Evolutionary conservation across 2,888 invertebrate species (phyloP), one percentile per base, ranked within the genome.

Genomic region (Cinara cedri): DNA sequence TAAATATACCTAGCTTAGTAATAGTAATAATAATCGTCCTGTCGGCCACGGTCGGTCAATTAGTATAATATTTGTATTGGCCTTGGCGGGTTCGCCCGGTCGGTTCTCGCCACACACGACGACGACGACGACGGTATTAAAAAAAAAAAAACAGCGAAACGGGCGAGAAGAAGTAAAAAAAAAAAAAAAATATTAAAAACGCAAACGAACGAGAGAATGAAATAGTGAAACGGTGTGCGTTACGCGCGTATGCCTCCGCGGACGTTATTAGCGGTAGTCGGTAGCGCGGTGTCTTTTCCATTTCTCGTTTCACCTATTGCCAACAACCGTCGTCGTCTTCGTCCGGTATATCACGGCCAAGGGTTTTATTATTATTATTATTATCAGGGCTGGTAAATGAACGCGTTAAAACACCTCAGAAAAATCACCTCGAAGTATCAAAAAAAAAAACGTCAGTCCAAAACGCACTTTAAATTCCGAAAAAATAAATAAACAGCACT

Each of bases 21-120:
- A 21, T 71, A 71, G 16, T 42, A 55, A 70, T 57, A 21, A 57
- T 72, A 1, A 24, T 44, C 51, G 13, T 70, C 51, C 4, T 34
- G 11, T 72, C 72, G 72, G 70, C 62, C 49, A 74, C 62, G 62
- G 72, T 51, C 62, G 62, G 76, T 68, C 76, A 76, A 76, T 76
- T 68, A 76, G 76, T 76, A n/a, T n/a, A 65, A 68, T 76, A 76
- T 76, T 55, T 76, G 68, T 76, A 49, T 76, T 76, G 76, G 76
- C 76, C 76, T 76, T 76, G 76, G 65, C 24, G 68, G 68, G 66
- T 34, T 24, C 76, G 57, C 49, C 49, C 49, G 62, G 72, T 62
- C 72, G 72, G 24, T 63, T n/a, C 10, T 44, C 66, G 76, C 76
- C 76, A 68, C 76, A 76, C 76, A 76, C 76, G 76, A 34, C 21